A percentile compares a stretch with the other conserved stretches of the same genome.
Evolutionary conservation across 2,888 invertebrate species (phyloP).

Genomic region (Cerceris rybyensis): DNA sequence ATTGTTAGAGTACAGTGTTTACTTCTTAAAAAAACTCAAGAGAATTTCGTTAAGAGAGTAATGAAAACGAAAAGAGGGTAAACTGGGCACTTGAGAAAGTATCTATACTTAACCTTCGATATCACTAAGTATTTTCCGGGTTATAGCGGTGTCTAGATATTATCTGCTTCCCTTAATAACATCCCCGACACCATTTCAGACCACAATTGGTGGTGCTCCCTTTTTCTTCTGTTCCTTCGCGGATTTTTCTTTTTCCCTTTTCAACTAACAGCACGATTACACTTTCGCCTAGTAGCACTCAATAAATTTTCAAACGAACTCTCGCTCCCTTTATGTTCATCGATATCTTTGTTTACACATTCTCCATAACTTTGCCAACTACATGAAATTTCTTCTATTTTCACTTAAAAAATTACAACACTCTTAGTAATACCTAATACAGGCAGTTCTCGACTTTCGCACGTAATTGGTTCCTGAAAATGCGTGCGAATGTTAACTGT

Average conservation of each 20-base stretch:
- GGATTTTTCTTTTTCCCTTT: neutral
- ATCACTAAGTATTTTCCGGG: slow-evolving; percentile 17
- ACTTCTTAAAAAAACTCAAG: too few relatives aligned
- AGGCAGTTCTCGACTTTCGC: too few relatives aligned
- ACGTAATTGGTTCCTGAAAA: too few relatives aligned
- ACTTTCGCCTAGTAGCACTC: neutral
- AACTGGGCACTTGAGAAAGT: slow-evolving; percentile 15
- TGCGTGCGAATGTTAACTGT: too few relatives aligned
- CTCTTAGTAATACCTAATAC: too few relatives aligned
- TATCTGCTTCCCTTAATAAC: slow-evolving; percentile 17
- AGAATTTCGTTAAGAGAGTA: neutral
- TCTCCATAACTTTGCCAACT: too few relatives aligned
- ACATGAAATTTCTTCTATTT: too few relatives aligned
- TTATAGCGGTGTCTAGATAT: slow-evolving; percentile 24
- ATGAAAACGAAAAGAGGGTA: slow-evolving; percentile 10
- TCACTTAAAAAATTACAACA: too few relatives aligned
- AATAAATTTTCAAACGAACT: too few relatives aligned
- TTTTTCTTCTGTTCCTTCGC: neutral
- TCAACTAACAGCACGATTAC: neutral
- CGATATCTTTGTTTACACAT: neutral
- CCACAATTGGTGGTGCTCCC: slow-evolving; percentile 4
- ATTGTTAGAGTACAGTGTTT: too few relatives aligned
- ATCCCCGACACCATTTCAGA: slow-evolving; percentile 13
- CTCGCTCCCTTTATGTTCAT: neutral
- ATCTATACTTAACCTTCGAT: slow-evolving; percentile 33